These are phyloP conservation scores for Scaptomyza caliginosa DNA, from an alignment of 2,888 invertebrate genomes.

Conservation along the genomic window DNA sequence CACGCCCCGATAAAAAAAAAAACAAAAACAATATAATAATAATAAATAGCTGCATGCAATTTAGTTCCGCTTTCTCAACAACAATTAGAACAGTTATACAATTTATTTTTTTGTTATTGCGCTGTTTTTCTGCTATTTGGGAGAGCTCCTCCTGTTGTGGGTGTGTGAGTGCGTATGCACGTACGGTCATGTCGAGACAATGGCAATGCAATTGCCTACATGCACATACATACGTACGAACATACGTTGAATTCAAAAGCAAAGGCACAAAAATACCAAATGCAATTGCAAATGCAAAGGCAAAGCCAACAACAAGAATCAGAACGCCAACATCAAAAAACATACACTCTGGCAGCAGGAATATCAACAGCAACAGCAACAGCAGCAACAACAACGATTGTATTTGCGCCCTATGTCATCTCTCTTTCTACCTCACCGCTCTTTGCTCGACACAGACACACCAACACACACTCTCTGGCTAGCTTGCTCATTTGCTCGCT, in stretches of 20 bases:
- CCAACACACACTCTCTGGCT: not conserved
- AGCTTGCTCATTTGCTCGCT: no score
- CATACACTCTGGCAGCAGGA: constrained; percentile 38
- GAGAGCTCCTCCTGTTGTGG: constrained; percentile 2
- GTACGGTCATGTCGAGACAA: constrained; percentile 36
- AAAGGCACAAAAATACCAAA: constrained; percentile 6
- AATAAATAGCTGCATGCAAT: constrained; percentile 15
- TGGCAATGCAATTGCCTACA: constrained; percentile 26
- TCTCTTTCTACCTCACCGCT: constrained; percentile 6
- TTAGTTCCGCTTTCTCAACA: constrained; percentile 36
- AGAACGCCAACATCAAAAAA: constrained; percentile 28
- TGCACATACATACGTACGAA: not conserved
- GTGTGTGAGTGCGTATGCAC: not conserved
- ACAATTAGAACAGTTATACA: constrained; percentile 43
- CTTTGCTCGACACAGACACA: not conserved
- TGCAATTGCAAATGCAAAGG: constrained; percentile 11
- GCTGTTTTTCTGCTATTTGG: constrained; percentile 23
- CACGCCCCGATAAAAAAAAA: constrained; percentile 19
- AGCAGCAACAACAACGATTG: constrained; percentile 28
- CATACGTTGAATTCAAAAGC: constrained; percentile 8
- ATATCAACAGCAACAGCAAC: constrained; percentile 10
- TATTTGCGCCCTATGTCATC: constrained; percentile 29
- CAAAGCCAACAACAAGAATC: constrained; percentile 12
- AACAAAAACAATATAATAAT: no score
- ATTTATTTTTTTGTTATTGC: constrained; percentile 34